A percentile compares a stretch with the other conserved stretches of the same genome.
Conservation (phyloP, 2,797 vertebrate species). For the Vireo griseus region DNA sequence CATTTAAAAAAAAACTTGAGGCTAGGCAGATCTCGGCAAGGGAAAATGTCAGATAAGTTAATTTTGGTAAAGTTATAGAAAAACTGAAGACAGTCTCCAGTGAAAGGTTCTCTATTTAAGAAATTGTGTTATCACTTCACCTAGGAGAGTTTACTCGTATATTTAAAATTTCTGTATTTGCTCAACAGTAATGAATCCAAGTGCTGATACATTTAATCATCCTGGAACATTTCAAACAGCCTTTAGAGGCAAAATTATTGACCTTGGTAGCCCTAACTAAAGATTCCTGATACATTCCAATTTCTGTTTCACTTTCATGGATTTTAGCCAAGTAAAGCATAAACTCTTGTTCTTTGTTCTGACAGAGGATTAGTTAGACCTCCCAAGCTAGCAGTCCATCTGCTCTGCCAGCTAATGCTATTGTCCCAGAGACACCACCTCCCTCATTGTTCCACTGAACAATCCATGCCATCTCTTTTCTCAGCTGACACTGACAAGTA, state of each 20-base stretch:
- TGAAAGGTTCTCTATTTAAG: background rate
- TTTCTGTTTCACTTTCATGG: background rate
- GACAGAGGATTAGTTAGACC: conserved; percentile 32
- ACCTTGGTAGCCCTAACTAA: background rate
- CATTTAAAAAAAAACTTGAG: background rate
- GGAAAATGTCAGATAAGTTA: conserved; percentile 5
- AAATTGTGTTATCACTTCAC: background rate
- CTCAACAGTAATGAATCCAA: background rate
- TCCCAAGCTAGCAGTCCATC: conserved; percentile 55
- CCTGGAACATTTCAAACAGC: background rate
- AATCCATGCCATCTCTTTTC: conserved; percentile 43
- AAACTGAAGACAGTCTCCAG: background rate
- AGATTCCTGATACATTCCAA: background rate
- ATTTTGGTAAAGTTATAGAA: background rate
- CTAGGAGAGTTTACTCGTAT: background rate
- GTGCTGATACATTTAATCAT: background rate
- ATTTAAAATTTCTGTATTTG: background rate
- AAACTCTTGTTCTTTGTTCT: conserved; percentile 49
- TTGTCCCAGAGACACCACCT: conserved; percentile 56
- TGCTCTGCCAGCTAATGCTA: conserved; percentile 50
- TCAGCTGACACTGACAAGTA: conserved; percentile 57
- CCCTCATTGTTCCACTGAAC: conserved; percentile 35
- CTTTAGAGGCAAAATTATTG: background rate
- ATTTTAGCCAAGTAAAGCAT: background rate
- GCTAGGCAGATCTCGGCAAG: background rate